phyloP scores from a whole-genome alignment of 2,113 vertebrate genomes.

The Microtus pennsylvanicus region DNA sequence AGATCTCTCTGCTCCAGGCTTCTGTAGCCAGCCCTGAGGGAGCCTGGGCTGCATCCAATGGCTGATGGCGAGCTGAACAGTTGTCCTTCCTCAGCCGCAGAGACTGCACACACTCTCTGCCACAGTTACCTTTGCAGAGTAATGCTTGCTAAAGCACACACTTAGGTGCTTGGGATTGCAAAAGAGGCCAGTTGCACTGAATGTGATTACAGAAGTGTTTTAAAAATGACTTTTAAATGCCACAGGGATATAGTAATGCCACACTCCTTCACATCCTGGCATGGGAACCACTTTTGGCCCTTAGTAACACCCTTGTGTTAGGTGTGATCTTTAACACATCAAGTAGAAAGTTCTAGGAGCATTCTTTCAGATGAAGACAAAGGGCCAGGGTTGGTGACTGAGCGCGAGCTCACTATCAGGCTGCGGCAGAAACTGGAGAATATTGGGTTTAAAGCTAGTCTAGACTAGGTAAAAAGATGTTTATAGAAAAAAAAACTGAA shows the following conservation, averaged over 20 bases:
- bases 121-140: background rate
- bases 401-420: background rate
- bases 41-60: background rate
- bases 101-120: background rate
- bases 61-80: background rate
- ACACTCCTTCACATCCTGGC: background rate
- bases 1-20: background rate
- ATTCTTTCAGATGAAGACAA: constrained; percentile 19
- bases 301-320: background rate
- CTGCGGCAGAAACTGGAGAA: background rate
- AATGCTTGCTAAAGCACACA: background rate
- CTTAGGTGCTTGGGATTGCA: background rate
- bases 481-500: background rate
- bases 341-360: background rate
- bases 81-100: background rate
- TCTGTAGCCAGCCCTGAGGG: background rate
- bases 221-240: background rate
- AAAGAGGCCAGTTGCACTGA: background rate
- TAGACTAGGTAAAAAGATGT: background rate
- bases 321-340: background rate
- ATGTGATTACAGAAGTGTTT: background rate
- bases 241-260: background rate
- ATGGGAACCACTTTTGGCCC: too few species aligned
- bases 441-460: background rate
- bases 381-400: background rate